These are phyloP conservation scores for Stigmatopora argus DNA, from an alignment of 2,113 vertebrate genomes.

Conservation along the genomic window DNA sequence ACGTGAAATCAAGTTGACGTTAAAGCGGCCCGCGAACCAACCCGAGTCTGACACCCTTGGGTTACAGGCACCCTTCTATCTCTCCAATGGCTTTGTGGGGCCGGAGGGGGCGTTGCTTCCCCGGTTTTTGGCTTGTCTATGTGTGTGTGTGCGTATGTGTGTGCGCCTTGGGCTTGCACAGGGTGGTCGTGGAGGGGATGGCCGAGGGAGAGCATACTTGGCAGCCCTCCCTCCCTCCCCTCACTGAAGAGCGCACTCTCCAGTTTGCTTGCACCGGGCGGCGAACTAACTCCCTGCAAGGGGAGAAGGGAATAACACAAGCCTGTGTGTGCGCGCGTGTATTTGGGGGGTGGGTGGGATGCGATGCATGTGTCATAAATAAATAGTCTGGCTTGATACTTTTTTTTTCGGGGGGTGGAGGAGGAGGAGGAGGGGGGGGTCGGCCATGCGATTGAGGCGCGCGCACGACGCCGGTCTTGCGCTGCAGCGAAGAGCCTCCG, in stretches of 20 bases:
- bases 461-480: slow-evolving; percentile 62
- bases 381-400: slow-evolving; percentile 7
- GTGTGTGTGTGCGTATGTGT: not conserved
- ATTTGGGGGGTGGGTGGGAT: slow-evolving; percentile 5
- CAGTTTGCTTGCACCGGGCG: slow-evolving; percentile 53
- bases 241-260: slow-evolving; percentile 40
- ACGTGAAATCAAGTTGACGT: too few relatives aligned
- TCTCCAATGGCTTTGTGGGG: not conserved
- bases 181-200: slow-evolving; percentile 67
- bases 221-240: slow-evolving; percentile 64
- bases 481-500: slow-evolving; percentile 61
- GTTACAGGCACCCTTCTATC: not conserved
- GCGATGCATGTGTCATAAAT: slow-evolving; percentile 55
- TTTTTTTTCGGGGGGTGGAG: not conserved
- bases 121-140: slow-evolving; percentile 30
- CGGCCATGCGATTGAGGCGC: slow-evolving; percentile 65
- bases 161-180: slow-evolving; percentile 45
- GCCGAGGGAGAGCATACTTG: slow-evolving; percentile 67
- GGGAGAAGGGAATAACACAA: not conserved
- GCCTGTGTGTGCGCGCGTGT: slow-evolving; percentile 5
- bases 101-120: slow-evolving; percentile 55
- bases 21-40: too few relatives aligned
- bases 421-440: not conserved
- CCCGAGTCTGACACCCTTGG: not conserved
- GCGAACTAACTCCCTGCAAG: slow-evolving; percentile 9